A percentile compares a stretch with the other conserved stretches of the same genome.
Evolutionary conservation across 2,888 invertebrate genomes (phyloP).

Genomic region (Eupithecia subfuscata): DNA sequence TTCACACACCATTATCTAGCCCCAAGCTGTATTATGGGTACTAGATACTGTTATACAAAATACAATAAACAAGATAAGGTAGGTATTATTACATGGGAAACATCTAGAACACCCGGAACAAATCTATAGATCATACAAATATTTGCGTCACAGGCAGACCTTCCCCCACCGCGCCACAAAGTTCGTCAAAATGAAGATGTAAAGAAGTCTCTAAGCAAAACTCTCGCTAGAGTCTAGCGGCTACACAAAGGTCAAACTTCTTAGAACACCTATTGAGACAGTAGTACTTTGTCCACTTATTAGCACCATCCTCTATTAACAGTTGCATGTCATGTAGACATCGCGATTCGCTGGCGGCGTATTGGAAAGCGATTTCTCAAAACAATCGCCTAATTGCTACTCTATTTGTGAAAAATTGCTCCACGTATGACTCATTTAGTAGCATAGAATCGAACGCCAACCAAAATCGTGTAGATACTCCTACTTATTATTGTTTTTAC

Average conservation of each 20-base stretch:
- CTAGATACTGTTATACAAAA: no score
- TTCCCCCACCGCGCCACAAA: no score
- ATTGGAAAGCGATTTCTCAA: conserved; percentile 17
- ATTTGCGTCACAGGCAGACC: no score
- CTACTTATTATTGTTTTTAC: no score
- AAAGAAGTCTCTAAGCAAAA: background rate
- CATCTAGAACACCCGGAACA: no score
- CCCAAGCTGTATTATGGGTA: no score
- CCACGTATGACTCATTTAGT: background rate
- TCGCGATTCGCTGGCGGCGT: background rate
- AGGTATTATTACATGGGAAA: no score
- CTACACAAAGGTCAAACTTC: background rate
- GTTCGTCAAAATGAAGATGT: no score
- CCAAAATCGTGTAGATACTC: background rate
- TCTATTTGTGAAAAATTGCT: background rate
- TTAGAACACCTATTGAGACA: background rate
- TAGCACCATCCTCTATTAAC: conserved; percentile 7
- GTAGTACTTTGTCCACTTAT: background rate
- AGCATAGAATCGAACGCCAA: background rate
- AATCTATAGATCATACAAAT: no score
- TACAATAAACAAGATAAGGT: no score
- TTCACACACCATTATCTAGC: no score
- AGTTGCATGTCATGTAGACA: conserved; percentile 2
- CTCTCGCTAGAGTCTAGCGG: background rate
- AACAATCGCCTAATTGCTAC: conserved; percentile 12